phyloP scores from a whole-genome alignment of 2,797 vertebrate species.

The Danio aesculapii region DNA sequence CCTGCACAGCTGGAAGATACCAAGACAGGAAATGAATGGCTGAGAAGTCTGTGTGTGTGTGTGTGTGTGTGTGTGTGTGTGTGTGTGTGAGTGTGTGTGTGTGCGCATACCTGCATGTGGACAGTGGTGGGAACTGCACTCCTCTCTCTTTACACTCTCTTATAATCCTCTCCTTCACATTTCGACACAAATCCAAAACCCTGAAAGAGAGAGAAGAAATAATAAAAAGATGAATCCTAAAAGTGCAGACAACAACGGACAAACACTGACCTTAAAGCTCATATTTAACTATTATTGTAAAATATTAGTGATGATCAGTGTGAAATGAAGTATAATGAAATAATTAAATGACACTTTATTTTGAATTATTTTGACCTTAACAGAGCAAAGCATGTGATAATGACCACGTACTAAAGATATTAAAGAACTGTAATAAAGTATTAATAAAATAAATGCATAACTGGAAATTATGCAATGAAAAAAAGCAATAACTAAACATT shows the following conservation, averaged over 20 bases:
- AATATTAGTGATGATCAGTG: no score
- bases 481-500: no score
- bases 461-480: no score
- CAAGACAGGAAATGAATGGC: constrained; percentile 76
- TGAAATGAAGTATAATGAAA: no score
- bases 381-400: no score
- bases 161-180: constrained; percentile 94
- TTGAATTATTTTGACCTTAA: no score
- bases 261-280: not conserved
- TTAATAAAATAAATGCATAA: no score
- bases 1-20: constrained; percentile 71
- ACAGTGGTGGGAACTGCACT: constrained; percentile 93
- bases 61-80: constrained; percentile 21
- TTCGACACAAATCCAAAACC: constrained; percentile 96
- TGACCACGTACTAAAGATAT: no score
- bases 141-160: constrained; percentile 96
- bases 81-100: constrained; percentile 8
- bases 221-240: not conserved
- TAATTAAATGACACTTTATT: no score
- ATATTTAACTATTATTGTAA: not conserved
- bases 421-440: no score
- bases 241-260: not conserved
- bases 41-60: constrained; percentile 65
- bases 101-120: constrained; percentile 89
- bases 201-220: constrained; percentile 70